These are phyloP conservation scores for Atta texana DNA, from an alignment of 1,140 invertebrate species.

Conservation along the genomic window DNA sequence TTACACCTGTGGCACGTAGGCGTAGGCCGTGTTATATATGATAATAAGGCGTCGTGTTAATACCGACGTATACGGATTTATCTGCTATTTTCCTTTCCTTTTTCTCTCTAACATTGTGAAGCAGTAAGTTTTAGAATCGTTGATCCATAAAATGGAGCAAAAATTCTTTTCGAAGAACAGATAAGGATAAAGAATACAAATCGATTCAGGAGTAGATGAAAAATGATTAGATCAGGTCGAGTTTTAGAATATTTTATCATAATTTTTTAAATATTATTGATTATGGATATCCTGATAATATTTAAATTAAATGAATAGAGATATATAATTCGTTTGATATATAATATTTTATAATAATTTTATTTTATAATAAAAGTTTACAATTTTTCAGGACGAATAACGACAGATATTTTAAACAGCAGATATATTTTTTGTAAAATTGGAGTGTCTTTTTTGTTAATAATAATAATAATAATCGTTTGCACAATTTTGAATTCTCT, in stretches of 20 bases:
- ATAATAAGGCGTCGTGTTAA: conserved; percentile 32
- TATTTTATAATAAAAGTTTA: background rate
- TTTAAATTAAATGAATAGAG: background rate
- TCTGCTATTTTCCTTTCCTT: background rate
- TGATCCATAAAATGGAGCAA: background rate
- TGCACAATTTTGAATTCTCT: no score
- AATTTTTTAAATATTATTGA: background rate
- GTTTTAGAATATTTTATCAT: background rate
- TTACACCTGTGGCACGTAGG: conserved; percentile 65
- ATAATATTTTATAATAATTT: background rate
- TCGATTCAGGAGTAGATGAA: conserved; percentile 2
- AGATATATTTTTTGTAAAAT: background rate
- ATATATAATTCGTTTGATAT: background rate
- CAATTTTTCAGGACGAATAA: background rate
- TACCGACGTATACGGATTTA: background rate
- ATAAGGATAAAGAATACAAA: background rate
- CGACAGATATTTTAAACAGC: background rate
- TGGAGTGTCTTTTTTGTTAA: background rate
- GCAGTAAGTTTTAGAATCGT: background rate
- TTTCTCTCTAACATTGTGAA: background rate
- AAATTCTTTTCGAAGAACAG: background rate
- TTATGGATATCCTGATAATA: background rate
- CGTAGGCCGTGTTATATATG: conserved; percentile 27
- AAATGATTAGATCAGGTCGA: background rate
- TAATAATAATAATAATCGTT: background rate